Conservation (phyloP, 2,113 vertebrate genomes). For the Verasper variegatus region DNA sequence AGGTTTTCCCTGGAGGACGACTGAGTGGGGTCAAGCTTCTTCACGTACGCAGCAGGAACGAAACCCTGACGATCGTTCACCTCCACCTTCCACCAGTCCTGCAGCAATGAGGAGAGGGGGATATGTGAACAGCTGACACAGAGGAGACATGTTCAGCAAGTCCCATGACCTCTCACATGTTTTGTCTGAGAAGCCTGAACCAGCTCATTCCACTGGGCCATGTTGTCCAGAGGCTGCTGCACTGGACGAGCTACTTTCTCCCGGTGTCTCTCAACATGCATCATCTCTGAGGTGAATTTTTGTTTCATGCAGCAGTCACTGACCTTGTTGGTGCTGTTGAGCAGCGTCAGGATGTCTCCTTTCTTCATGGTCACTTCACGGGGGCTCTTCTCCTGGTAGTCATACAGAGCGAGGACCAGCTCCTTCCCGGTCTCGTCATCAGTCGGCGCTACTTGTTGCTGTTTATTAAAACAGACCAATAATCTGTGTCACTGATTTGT, state of each 20-base stretch:
- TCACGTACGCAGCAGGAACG: conserved; percentile 97
- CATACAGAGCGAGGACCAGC: conserved; percentile 94
- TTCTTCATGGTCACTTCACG: conserved; percentile 99
- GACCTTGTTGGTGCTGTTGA: conserved; percentile 99
- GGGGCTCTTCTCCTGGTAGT: conserved; percentile 99
- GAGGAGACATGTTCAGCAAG: too few relatives aligned
- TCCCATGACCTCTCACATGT: too few relatives aligned
- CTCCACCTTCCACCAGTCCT: conserved; percentile 99
- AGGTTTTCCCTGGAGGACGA: conserved; percentile 97
- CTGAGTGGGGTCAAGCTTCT: conserved; percentile 96
- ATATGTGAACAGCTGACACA: too few relatives aligned
- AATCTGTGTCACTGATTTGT: not conserved
- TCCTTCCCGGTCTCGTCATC: conserved; percentile 99
- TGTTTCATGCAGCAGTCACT: not conserved
- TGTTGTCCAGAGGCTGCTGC: too few relatives aligned
- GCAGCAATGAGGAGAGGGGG: not conserved
- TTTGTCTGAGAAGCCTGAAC: too few relatives aligned
- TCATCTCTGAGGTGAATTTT: too few relatives aligned
- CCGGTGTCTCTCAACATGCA: too few relatives aligned
- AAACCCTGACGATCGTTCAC: conserved; percentile 99
- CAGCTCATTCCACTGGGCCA: too few relatives aligned
- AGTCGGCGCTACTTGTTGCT: conserved; percentile 99
- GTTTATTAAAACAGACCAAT: conserved; percentile 1
- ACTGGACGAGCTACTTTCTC: too few relatives aligned
- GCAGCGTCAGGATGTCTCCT: conserved; percentile 94